Base-by-base conservation (phyloP, 2,113 vertebrate genomes). In the Syngnathoides biaculeatus region DNA sequence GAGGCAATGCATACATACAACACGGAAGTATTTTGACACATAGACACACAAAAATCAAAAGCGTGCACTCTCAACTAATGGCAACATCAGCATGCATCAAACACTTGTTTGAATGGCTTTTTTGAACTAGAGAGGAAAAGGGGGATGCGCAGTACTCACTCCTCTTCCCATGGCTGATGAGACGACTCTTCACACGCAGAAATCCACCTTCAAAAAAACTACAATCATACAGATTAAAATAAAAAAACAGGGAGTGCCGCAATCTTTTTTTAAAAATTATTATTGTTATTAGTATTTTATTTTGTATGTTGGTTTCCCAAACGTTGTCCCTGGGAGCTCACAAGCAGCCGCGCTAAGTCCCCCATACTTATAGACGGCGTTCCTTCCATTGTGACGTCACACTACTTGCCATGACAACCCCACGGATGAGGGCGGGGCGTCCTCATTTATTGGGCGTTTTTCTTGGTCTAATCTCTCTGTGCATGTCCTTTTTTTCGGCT, bases 371-470 rank as follows among this genome's bases (percentile, higher is more conserved):
- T 92, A 92, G 77, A 80, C 72, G 60, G 82, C 79, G 85, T 85
- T 79, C 60, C 79, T 87, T 88, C 82, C 73, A 62, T 73, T 48
- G 84, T 93, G 91, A 93, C 92, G 92, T 93, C 77, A 72, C 77
- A 17, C 42, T n/a, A 24, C 79, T 92, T 80, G 84, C 89, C 90
- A 92, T 92, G 91, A 91, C 84, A 91, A 92, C 92, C 66, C 68
- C 83, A 84, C 83, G 82, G 68, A 84, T 52, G 73, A 83, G 70
- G 92, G 91, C 79, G 90, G 84, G 75, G 83, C 77, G 38, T 81
- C 60, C 68, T 67, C 67, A 67, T 69, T 78, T 67, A 77, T 42
- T 73, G 81, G 72, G 65, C 61, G 48, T 63, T 72, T 69, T 67
- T 66, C 13, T 52, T 35, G 9, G 10, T 39, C 8, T 71, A 27